Evolutionary conservation across 2,797 vertebrate species (phyloP).

Genomic region (Austrolebias charrua): DNA sequence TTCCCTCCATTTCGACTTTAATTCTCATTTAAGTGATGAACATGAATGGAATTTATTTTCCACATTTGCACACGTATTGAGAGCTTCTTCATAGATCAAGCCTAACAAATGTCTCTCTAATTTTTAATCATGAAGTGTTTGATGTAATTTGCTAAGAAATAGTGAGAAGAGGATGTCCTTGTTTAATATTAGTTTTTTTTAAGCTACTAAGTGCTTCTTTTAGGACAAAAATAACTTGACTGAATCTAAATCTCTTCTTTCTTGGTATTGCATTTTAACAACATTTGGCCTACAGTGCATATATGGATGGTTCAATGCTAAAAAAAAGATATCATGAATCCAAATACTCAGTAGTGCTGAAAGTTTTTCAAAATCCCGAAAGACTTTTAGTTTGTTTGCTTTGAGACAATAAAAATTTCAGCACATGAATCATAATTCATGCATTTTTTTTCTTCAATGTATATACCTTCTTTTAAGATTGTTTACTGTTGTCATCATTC

Average conservation of each 20-base stretch:
- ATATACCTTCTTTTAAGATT: too few relatives aligned
- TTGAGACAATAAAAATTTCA: neutral
- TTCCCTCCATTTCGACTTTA: slow-evolving; percentile 28
- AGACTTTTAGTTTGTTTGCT: neutral
- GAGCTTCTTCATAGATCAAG: slow-evolving; percentile 33
- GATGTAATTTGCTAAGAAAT: slow-evolving; percentile 35
- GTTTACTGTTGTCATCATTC: too few relatives aligned
- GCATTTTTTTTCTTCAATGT: too few relatives aligned
- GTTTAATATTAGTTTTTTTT: slow-evolving; percentile 7
- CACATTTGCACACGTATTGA: slow-evolving; percentile 16
- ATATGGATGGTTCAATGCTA: neutral
- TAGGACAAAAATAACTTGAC: neutral
- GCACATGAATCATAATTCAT: too few relatives aligned
- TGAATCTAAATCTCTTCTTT: slow-evolving; percentile 2
- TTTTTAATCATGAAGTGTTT: slow-evolving; percentile 55
- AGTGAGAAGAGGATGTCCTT: slow-evolving; percentile 23
- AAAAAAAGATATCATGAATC: slow-evolving; percentile 1
- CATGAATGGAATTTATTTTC: slow-evolving; percentile 26
- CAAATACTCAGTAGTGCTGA: neutral
- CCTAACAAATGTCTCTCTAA: slow-evolving; percentile 60
- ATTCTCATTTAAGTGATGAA: slow-evolving; percentile 34
- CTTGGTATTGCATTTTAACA: slow-evolving; percentile 7
- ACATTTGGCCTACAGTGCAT: slow-evolving; percentile 6
- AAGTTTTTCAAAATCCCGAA: neutral
- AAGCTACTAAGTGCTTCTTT: slow-evolving; percentile 2